Percentiles rank a stretch among this genome's conserved stretches.
phyloP scores from a whole-genome alignment of 2,888 invertebrate species.

The Tetragonula carbonaria region DNA sequence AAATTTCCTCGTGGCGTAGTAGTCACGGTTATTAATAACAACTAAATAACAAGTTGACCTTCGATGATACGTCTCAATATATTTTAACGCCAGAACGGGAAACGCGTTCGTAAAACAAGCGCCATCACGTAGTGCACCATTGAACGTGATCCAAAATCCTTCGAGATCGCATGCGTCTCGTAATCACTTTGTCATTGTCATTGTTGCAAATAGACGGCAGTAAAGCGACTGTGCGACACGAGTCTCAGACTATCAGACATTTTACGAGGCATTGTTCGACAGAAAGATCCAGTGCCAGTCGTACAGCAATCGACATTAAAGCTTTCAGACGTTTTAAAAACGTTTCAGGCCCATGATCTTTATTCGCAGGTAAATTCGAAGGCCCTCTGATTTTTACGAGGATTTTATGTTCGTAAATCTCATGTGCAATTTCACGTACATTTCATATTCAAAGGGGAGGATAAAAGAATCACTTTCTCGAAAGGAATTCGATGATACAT shows the following conservation, averaged over 20 bases:
- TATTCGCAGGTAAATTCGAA: constrained; percentile 30
- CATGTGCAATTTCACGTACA: not conserved
- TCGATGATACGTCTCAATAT: constrained; percentile 50
- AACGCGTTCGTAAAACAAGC: not conserved
- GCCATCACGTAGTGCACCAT: not conserved
- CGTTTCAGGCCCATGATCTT: constrained; percentile 8
- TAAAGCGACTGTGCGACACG: constrained; percentile 24
- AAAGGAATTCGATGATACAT: not conserved
- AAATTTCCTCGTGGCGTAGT: constrained; percentile 42
- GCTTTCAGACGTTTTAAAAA: not conserved
- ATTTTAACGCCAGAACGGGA: constrained; percentile 49
- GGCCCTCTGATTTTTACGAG: constrained; percentile 26
- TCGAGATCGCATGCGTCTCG: not conserved
- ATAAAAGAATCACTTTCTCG: not conserved
- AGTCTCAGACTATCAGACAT: constrained; percentile 40
- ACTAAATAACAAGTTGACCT: constrained; percentile 70
- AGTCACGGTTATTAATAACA: constrained; percentile 71
- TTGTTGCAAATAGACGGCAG: constrained; percentile 14
- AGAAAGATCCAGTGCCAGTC: constrained; percentile 14
- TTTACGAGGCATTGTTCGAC: constrained; percentile 46
- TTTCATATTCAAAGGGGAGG: too few relatives aligned
- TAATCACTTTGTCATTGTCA: constrained; percentile 8
- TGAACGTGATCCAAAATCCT: constrained; percentile 9
- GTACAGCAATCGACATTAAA: constrained; percentile 26
- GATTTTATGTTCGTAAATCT: constrained; percentile 15